A percentile compares a stretch with the other conserved stretches of the same genome.
Conservation (phyloP, 1,140 invertebrate species). For the Ceratosolen solmsi region DNA sequence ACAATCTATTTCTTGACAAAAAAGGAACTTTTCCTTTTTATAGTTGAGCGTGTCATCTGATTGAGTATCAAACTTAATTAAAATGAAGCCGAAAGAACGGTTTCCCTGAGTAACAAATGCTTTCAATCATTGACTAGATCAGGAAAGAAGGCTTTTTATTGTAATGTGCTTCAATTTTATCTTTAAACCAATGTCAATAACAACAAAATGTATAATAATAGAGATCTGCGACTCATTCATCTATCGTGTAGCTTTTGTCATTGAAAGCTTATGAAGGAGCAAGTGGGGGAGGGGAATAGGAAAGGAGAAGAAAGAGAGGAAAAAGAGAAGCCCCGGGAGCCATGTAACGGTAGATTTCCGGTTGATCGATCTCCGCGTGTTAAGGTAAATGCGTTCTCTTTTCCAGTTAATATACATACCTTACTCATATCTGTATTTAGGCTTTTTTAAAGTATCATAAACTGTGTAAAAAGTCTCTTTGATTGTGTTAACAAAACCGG, state of each 20-base stretch:
- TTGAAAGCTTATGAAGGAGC: too few species aligned
- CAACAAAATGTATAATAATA: neutral
- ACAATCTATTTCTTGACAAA: neutral
- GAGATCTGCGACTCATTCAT: neutral
- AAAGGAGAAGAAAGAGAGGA: neutral
- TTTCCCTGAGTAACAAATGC: neutral
- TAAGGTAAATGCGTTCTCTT: neutral
- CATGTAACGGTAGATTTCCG: conserved; percentile 28
- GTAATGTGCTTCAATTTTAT: neutral
- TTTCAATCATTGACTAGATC: neutral
- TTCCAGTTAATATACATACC: neutral
- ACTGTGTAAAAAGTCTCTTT: neutral
- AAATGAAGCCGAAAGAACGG: neutral
- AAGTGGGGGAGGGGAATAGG: neutral
- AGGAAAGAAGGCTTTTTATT: neutral
- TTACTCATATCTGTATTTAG: neutral
- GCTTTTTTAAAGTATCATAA: neutral
- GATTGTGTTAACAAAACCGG: neutral
- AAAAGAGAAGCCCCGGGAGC: neutral
- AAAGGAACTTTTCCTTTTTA: neutral
- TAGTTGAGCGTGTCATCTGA: neutral
- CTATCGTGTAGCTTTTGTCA: too few species aligned
- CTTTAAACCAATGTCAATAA: neutral
- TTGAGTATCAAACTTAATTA: neutral
- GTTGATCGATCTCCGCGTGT: conserved; percentile 18